phyloP scores from a whole-genome alignment of 1,140 invertebrate genomes.

The Drosophila lacteicornis region DNA sequence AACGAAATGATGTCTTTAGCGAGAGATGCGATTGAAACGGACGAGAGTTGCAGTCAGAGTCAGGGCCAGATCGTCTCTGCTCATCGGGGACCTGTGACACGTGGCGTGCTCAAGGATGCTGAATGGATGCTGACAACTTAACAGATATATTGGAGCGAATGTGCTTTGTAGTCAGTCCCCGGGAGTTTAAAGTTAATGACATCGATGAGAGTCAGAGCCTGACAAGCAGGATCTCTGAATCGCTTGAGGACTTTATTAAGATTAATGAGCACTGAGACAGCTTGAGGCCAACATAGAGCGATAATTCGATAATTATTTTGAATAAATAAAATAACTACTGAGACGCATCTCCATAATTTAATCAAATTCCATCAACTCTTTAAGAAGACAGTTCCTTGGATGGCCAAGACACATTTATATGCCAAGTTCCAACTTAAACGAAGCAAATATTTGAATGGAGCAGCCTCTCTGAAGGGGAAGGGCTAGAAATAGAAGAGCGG shows the following conservation, averaged over 20 bases:
- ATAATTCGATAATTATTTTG: neutral
- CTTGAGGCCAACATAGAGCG: neutral
- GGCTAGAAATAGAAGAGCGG: slow-evolving; percentile 1
- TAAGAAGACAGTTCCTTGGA: neutral
- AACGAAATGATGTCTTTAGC: slow-evolving; percentile 60
- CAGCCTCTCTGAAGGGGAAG: neutral
- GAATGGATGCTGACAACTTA: slow-evolving; percentile 17
- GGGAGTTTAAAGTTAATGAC: slow-evolving; percentile 4
- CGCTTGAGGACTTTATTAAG: neutral
- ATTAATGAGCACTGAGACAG: neutral
- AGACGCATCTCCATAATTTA: neutral
- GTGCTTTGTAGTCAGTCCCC: neutral
- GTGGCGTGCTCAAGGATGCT: slow-evolving; percentile 8
- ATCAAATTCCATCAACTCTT: slow-evolving; percentile 10
- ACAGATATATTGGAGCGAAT: neutral
- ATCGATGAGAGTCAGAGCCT: slow-evolving; percentile 1
- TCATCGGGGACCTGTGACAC: slow-evolving; percentile 15
- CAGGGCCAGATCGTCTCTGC: neutral
- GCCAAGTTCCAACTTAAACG: slow-evolving; percentile 14
- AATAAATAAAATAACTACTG: neutral
- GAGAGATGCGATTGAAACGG: slow-evolving; percentile 53
- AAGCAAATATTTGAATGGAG: slow-evolving; percentile 21
- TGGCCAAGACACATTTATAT: slow-evolving; percentile 12
- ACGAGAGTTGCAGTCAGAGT: slow-evolving; percentile 20
- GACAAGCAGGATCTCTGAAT: slow-evolving; percentile 4